A percentile compares a stretch with the other conserved stretches of the same genome.
These are phyloP conservation scores for Neocrepidodera transversa DNA, from an alignment of 2,888 invertebrate genomes.

Conservation along the genomic window DNA sequence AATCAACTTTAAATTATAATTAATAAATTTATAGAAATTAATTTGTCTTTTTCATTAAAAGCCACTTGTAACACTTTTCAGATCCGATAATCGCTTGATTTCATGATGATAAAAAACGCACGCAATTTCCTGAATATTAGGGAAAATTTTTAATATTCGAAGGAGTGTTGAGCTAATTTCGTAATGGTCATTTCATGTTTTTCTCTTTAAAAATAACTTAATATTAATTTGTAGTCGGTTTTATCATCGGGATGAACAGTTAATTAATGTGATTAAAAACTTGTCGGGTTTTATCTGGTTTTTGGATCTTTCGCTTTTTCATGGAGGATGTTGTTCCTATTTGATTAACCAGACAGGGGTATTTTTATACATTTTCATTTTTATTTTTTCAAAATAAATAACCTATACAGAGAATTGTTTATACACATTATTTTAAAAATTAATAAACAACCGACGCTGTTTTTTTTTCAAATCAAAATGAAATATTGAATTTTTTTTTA, in stretches of 20 bases:
- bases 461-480: too few species aligned
- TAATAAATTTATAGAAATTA: too few species aligned
- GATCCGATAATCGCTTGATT: slow-evolving; percentile 54
- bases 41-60: slow-evolving; percentile 38
- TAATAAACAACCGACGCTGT: too few species aligned
- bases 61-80: slow-evolving; percentile 39
- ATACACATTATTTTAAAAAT: too few species aligned
- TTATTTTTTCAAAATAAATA: too few species aligned
- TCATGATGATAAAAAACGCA: slow-evolving; percentile 54
- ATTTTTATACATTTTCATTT: too few species aligned
- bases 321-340: too few species aligned
- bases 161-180: slow-evolving; percentile 52
- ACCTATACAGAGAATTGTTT: too few species aligned
- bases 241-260: slow-evolving; percentile 5
- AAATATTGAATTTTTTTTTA: too few species aligned
- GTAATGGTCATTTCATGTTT: slow-evolving; percentile 50
- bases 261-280: slow-evolving; percentile 28
- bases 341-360: too few species aligned
- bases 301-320: slow-evolving; percentile 13
- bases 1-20: too few species aligned
- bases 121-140: slow-evolving; percentile 47
- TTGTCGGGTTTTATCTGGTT: slow-evolving; percentile 17
- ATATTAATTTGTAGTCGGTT: slow-evolving; percentile 39
- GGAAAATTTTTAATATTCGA: slow-evolving; percentile 52
- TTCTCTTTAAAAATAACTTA: slow-evolving; percentile 40